A percentile compares a stretch with the other conserved stretches of the same genome.
phyloP scores from a whole-genome alignment of 2,888 invertebrate species.

The Polylopha cassiicola region DNA sequence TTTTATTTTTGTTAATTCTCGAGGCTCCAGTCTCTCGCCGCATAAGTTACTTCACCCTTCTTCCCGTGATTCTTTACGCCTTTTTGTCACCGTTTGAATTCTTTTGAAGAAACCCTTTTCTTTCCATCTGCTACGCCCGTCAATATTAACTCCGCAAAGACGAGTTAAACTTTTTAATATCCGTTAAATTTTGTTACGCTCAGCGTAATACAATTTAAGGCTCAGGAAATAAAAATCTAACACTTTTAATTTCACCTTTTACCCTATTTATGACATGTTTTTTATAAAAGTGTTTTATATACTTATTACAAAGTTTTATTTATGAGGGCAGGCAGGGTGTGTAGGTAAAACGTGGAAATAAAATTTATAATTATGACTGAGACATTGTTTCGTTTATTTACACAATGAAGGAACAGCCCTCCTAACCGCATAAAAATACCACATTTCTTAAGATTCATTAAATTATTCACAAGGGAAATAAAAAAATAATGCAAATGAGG shows the following conservation, averaged over 20 bases:
- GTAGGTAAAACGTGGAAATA: no score
- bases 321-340: no score
- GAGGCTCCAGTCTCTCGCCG: conserved; percentile 72
- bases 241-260: conserved; percentile 31
- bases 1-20: conserved; percentile 77
- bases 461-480: conserved; percentile 72
- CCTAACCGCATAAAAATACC: conserved; percentile 38
- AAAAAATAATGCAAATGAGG: conserved; percentile 72
- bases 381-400: not conserved
- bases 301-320: no score
- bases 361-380: no score
- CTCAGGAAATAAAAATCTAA: conserved; percentile 28
- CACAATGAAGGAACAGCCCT: conserved; percentile 25
- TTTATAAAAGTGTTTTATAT: no score
- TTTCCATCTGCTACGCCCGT: conserved; percentile 76
- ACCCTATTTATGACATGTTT: no score
- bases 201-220: conserved; percentile 61
- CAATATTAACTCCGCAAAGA: conserved; percentile 73
- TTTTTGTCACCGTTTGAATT: conserved; percentile 77
- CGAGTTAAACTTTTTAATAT: conserved; percentile 77
- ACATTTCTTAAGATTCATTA: conserved; percentile 71
- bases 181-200: conserved; percentile 75
- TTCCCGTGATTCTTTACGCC: conserved; percentile 73
- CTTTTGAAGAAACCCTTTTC: conserved; percentile 72
- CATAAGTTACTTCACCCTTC: conserved; percentile 75